Percentiles rank a stretch among this genome's conserved stretches.
Conservation (phyloP, 2,113 vertebrate species). For the mouse (Mus musculus) region DNA sequence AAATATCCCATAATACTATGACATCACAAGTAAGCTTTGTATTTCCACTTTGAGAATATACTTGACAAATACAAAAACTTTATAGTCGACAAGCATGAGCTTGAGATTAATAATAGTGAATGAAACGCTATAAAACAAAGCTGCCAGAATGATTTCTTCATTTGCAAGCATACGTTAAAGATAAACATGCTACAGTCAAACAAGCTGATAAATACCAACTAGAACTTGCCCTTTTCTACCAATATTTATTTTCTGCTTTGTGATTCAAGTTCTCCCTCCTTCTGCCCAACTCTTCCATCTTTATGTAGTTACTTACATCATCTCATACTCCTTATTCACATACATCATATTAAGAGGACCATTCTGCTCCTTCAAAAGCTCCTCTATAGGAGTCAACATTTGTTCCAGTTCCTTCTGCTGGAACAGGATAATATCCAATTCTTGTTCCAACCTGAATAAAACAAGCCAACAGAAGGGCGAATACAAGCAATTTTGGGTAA, state of each 20-base stretch:
- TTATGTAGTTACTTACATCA: constrained; percentile 85
- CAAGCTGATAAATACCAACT: constrained; percentile 46
- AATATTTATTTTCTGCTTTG: neutral
- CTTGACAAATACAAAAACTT: constrained; percentile 65
- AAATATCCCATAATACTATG: constrained; percentile 47
- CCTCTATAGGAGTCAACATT: constrained; percentile 91
- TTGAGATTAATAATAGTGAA: constrained; percentile 31
- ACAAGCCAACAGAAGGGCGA: constrained; percentile 29
- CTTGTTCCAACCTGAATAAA: constrained; percentile 89
- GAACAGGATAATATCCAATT: constrained; percentile 95
- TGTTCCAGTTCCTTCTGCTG: constrained; percentile 97
- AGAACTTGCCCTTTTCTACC: constrained; percentile 41
- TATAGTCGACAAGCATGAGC: constrained; percentile 26
- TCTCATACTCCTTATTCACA: constrained; percentile 92
- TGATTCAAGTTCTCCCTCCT: neutral
- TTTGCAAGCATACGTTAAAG: constrained; percentile 49
- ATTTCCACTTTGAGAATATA: constrained; percentile 70
- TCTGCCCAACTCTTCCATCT: neutral
- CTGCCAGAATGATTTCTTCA: constrained; percentile 56
- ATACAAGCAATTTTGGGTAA: constrained; percentile 55
- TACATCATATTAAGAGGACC: constrained; percentile 93
- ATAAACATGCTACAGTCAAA: constrained; percentile 22
- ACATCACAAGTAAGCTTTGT: constrained; percentile 46
- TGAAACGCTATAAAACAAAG: constrained; percentile 60
- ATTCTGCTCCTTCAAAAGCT: constrained; percentile 93